Conservation (phyloP, 2,113 vertebrate genomes). For the Porphyrio hochstetteri region DNA sequence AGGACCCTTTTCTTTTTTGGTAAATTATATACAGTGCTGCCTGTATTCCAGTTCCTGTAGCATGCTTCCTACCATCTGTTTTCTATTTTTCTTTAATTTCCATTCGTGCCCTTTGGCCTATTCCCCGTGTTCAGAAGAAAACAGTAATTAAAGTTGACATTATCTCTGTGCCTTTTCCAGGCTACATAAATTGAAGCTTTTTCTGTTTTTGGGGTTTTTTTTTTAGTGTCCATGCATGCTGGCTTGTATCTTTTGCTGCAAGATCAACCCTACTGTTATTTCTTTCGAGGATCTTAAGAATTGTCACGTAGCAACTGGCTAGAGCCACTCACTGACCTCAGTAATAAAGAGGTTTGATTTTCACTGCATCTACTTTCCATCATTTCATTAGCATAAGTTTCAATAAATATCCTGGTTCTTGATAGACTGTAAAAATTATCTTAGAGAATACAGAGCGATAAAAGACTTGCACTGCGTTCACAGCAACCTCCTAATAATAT, state of each 20-base stretch:
- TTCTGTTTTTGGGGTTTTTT: neutral
- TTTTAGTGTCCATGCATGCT: neutral
- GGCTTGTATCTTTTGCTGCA: neutral
- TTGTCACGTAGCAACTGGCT: neutral
- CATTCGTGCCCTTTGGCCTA: slow-evolving; percentile 71
- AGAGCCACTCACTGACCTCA: neutral
- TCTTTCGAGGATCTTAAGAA: neutral
- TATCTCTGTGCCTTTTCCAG: slow-evolving; percentile 69
- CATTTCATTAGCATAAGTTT: neutral
- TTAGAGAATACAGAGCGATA: neutral
- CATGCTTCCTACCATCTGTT: slow-evolving; percentile 75
- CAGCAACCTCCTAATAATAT: neutral
- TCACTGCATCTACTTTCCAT: neutral
- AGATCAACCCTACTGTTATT: neutral
- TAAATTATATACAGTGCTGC: slow-evolving; percentile 60
- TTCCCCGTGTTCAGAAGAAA: slow-evolving; percentile 67
- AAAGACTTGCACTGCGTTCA: neutral
- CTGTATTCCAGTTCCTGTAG: slow-evolving; percentile 59
- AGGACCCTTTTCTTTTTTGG: slow-evolving; percentile 2
- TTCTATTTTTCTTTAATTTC: slow-evolving; percentile 81
- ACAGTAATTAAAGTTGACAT: slow-evolving; percentile 74
- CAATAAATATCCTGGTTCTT: neutral
- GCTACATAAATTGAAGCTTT: slow-evolving; percentile 19
- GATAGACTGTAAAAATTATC: neutral
- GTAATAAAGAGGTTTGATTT: neutral